Percentiles rank a stretch among this genome's conserved stretches.
Evolutionary conservation across 2,113 vertebrate species (phyloP).

Genomic region (Semnornis frantzii): DNA sequence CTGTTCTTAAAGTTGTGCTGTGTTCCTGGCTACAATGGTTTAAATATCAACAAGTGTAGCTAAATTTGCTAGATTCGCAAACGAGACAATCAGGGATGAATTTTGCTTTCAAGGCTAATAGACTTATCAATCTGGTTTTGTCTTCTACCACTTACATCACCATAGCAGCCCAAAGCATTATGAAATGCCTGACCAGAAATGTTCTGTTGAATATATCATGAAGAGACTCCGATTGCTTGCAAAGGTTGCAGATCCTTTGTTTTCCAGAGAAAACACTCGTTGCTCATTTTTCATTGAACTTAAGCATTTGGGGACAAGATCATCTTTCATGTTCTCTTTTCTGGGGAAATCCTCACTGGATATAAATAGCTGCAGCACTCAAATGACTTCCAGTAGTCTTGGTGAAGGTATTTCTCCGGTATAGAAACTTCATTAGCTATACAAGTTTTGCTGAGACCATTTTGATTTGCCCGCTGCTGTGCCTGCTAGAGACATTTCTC

Average conservation of each 20-base stretch:
- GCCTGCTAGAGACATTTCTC: not conserved
- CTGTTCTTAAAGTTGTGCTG: not conserved
- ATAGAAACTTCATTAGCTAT: not conserved
- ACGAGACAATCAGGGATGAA: not conserved
- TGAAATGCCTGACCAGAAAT: not conserved
- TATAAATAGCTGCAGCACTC: constrained; percentile 34
- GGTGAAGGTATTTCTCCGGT: not conserved
- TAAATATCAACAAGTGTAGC: not conserved
- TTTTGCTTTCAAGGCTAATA: not conserved
- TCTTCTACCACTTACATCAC: not conserved
- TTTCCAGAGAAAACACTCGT: not conserved
- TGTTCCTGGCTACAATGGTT: not conserved
- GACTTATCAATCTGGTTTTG: not conserved
- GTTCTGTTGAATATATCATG: not conserved
- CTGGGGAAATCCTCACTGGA: constrained; percentile 23
- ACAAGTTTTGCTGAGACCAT: not conserved
- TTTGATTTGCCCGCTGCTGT: not conserved
- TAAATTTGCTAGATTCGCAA: not conserved
- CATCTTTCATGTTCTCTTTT: constrained; percentile 25
- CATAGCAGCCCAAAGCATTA: not conserved
- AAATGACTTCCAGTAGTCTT: constrained; percentile 1
- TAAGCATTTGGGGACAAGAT: not conserved
- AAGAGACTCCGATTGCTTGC: not conserved
- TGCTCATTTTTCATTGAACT: not conserved
- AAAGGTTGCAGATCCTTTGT: not conserved